phyloP scores from a whole-genome alignment of 2,888 invertebrate species.

The Calameuta pallipes region DNA sequence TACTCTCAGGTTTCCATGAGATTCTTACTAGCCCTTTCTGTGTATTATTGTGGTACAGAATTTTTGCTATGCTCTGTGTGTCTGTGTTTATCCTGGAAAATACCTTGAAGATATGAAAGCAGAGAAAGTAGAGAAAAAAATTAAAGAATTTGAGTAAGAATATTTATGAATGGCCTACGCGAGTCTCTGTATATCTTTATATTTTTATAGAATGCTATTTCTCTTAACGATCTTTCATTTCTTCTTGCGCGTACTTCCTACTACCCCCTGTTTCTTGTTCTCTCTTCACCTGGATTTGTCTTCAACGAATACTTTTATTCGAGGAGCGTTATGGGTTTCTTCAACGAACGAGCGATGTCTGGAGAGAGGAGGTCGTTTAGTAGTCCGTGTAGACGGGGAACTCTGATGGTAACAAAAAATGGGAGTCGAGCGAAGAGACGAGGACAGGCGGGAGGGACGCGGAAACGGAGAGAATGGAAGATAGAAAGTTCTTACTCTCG shows the following conservation, averaged over 20 bases:
- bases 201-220: conserved; percentile 6
- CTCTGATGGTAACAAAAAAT: background rate
- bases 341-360: background rate
- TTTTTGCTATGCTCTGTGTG: too few relatives aligned
- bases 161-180: too few relatives aligned
- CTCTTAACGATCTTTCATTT: conserved; percentile 27
- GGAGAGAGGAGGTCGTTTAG: background rate
- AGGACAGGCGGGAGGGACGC: background rate
- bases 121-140: background rate
- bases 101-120: background rate
- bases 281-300: background rate
- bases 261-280: background rate
- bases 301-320: background rate
- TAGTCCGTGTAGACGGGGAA: background rate
- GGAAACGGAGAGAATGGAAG: background rate
- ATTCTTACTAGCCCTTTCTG: background rate
- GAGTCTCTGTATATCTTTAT: background rate
- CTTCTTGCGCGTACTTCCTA: background rate
- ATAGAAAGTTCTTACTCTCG: background rate
- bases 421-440: background rate
- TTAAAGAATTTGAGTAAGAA: background rate
- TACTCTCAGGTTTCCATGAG: background rate
- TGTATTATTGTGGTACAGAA: background rate
- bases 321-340: background rate
- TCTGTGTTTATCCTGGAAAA: background rate